These are phyloP conservation scores for Philypnodon macrostomus DNA, from an alignment of 2,797 vertebrate species.

Conservation along the genomic window DNA sequence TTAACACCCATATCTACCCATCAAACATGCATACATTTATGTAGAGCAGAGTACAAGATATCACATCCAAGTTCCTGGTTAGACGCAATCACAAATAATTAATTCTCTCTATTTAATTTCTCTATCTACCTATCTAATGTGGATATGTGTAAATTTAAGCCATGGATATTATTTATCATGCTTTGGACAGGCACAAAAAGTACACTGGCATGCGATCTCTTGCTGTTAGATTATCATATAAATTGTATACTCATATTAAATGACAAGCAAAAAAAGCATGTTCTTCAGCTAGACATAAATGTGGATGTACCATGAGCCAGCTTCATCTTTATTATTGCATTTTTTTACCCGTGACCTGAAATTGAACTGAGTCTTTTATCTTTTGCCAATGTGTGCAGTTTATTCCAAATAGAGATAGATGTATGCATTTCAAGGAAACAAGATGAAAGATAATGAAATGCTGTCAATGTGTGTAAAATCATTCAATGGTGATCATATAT, in stretches of 20 bases:
- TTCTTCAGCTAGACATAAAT: not conserved
- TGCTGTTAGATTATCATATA: no score
- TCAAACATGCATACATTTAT: not conserved
- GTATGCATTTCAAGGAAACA: not conserved
- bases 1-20: not conserved
- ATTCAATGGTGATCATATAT: no score
- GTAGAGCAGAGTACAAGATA: not conserved
- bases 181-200: no score
- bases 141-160: no score
- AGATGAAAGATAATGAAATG: not conserved
- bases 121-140: no score
- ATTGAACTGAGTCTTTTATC: slow-evolving; percentile 5
- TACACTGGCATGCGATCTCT: no score
- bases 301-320: slow-evolving; percentile 2
- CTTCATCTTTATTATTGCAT: slow-evolving; percentile 3
- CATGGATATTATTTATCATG: no score
- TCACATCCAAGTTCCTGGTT: no score
- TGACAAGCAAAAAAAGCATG: no score
- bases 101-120: no score
- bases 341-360: slow-evolving; percentile 9
- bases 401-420: not conserved
- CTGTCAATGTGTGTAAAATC: no score
- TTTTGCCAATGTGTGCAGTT: slow-evolving; percentile 1
- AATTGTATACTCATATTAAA: no score
- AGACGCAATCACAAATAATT: slow-evolving; percentile 2